Evolutionary conservation across 2,888 invertebrate genomes (phyloP).

Genomic region (Hyalella azteca): DNA sequence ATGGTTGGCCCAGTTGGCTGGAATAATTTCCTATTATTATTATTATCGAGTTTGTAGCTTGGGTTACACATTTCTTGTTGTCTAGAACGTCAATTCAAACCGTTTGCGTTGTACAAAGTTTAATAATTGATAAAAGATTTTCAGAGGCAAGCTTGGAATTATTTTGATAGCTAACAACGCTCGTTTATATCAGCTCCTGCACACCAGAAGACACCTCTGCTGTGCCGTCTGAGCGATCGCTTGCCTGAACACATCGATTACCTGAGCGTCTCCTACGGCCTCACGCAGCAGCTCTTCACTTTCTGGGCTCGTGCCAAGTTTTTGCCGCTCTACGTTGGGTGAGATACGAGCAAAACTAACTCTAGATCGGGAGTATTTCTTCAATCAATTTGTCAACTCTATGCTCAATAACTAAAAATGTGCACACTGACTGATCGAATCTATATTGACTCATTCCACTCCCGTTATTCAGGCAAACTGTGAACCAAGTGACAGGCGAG

Average conservation of each 20-base stretch:
- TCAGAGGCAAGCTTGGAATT: too few species aligned
- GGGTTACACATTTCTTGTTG: too few species aligned
- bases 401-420: too few species aligned
- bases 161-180: background rate
- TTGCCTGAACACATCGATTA: slow-evolving; percentile 88
- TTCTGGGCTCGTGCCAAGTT: slow-evolving; percentile 87
- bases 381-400: too few species aligned
- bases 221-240: slow-evolving; percentile 69
- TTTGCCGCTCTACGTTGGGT: slow-evolving; percentile 78
- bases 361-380: too few species aligned
- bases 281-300: slow-evolving; percentile 83
- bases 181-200: slow-evolving; percentile 69
- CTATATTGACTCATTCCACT: background rate
- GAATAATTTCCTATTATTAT: too few species aligned
- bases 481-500: slow-evolving; percentile 95
- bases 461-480: slow-evolving; percentile 77
- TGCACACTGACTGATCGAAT: background rate
- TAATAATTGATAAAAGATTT: background rate
- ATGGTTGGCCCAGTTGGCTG: too few species aligned
- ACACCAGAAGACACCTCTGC: slow-evolving; percentile 69
- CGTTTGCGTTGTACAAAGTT: background rate
- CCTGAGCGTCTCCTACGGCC: slow-evolving; percentile 90
- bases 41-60: too few species aligned
- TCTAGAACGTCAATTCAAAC: too few species aligned
- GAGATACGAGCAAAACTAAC: too few species aligned